These are phyloP conservation scores for Eupeodes luniger DNA, from an alignment of 2,888 invertebrate species.

Conservation along the genomic window DNA sequence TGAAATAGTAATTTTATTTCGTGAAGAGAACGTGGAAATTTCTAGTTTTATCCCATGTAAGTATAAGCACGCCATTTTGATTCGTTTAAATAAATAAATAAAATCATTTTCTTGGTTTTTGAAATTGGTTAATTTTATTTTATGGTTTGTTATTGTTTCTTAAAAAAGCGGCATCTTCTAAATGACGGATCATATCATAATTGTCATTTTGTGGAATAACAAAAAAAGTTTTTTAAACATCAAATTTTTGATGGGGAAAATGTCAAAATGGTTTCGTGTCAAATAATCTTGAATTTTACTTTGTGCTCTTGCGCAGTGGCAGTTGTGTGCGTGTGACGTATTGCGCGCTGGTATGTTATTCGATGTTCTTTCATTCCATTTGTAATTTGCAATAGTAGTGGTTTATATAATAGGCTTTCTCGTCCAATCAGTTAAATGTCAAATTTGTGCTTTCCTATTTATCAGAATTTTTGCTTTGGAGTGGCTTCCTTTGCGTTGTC, in stretches of 20 bases:
- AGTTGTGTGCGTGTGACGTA: slow-evolving; percentile 48
- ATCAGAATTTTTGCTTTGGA: slow-evolving; percentile 13
- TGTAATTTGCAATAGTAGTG: slow-evolving; percentile 3
- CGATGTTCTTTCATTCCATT: slow-evolving; percentile 24
- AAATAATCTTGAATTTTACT: slow-evolving; percentile 66
- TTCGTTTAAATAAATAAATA: slow-evolving; percentile 17
- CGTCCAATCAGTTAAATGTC: slow-evolving; percentile 48
- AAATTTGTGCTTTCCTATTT: slow-evolving; percentile 45
- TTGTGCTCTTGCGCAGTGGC: slow-evolving; percentile 68
- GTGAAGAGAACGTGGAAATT: not conserved
- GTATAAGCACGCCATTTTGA: slow-evolving; percentile 34
- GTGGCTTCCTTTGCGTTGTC: slow-evolving; percentile 6
- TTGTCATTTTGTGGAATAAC: slow-evolving; percentile 70
- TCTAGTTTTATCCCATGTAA: not conserved
- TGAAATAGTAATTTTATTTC: not conserved
- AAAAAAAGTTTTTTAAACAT: slow-evolving; percentile 74
- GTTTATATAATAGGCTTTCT: slow-evolving; percentile 25
- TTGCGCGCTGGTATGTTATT: not conserved
- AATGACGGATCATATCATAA: slow-evolving; percentile 63
- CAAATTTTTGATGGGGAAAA: slow-evolving; percentile 74
- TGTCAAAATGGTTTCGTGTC: slow-evolving; percentile 77
- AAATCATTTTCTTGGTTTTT: not conserved
- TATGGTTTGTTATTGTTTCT: slow-evolving; percentile 62
- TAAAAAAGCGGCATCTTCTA: slow-evolving; percentile 61
- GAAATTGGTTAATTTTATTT: not conserved